These are phyloP conservation scores for Muntiacus muntjak DNA, from an alignment of 2,113 vertebrate species.

Conservation along the genomic window DNA sequence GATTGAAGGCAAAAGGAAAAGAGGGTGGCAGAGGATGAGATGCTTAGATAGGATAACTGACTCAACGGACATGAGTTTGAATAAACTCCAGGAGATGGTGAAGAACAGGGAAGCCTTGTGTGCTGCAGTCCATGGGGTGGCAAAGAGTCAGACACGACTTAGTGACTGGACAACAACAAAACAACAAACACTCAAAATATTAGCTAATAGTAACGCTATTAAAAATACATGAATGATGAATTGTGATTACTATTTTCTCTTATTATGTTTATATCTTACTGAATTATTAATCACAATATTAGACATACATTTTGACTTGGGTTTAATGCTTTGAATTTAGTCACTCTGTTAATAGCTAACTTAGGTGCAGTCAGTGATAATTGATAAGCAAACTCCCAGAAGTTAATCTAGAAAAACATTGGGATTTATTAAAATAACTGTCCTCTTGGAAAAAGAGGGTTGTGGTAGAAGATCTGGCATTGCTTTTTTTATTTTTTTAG, in stretches of 20 bases:
- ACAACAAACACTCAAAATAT: background rate
- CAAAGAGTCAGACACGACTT: background rate
- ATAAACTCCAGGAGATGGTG: background rate
- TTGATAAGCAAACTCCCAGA: background rate
- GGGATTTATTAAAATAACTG: background rate
- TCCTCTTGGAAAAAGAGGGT: background rate
- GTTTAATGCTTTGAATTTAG: background rate
- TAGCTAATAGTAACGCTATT: background rate
- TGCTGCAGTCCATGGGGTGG: background rate
- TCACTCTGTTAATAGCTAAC: background rate
- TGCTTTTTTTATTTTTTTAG: background rate
- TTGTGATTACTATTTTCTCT: background rate
- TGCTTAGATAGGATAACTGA: background rate
- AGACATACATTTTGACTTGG: background rate
- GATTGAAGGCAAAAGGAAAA: background rate
- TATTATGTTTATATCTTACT: background rate
- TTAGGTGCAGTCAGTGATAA: background rate
- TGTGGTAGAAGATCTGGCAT: background rate
- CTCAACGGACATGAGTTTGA: background rate
- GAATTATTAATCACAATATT: background rate
- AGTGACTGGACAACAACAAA: background rate
- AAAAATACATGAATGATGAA: background rate
- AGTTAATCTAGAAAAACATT: background rate
- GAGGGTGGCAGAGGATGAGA: background rate
- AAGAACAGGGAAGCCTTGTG: background rate